phyloP scores from a whole-genome alignment of 2,113 vertebrate species.

The Neogale vison region DNA sequence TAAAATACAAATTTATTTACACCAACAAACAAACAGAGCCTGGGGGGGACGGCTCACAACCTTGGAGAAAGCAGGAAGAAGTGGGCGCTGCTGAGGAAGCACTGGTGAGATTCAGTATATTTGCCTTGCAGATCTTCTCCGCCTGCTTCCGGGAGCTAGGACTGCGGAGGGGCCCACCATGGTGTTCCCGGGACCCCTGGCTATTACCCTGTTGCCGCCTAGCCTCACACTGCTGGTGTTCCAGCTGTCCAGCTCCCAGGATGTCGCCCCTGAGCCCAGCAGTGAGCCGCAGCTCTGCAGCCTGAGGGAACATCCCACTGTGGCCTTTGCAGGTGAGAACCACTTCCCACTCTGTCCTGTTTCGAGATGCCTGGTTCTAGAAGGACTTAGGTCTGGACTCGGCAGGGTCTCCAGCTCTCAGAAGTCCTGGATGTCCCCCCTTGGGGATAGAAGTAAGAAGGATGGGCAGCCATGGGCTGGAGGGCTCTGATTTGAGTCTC shows the following conservation, averaged over 20 bases:
- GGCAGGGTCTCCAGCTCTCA: too few relatives aligned
- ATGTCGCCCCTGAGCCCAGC: slow-evolving; percentile 78
- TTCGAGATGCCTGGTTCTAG: background rate
- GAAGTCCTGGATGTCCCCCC: background rate
- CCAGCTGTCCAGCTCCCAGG: slow-evolving; percentile 85
- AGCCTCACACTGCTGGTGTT: slow-evolving; percentile 87
- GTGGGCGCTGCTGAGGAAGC: background rate
- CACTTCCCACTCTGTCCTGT: background rate
- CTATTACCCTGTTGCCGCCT: slow-evolving; percentile 86
- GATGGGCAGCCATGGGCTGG: background rate
- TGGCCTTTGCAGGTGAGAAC: slow-evolving; percentile 94
- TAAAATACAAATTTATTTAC: slow-evolving; percentile 21
- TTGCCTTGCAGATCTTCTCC: slow-evolving; percentile 87
- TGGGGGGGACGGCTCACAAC: background rate
- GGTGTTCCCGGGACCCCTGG: slow-evolving; percentile 88
- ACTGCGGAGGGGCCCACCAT: slow-evolving; percentile 89
- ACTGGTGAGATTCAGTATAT: background rate
- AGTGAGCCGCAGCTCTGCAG: slow-evolving; percentile 87
- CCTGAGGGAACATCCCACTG: slow-evolving; percentile 93
- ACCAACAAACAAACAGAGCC: background rate
- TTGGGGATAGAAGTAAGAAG: background rate
- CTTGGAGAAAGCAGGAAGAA: fast-evolving
- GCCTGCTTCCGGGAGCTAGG: slow-evolving; percentile 88
- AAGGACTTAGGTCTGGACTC: too few relatives aligned
- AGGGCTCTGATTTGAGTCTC: background rate